These are phyloP conservation scores for Proterorhinus semilunaris DNA, from an alignment of 2,113 vertebrate genomes.

Conservation along the genomic window DNA sequence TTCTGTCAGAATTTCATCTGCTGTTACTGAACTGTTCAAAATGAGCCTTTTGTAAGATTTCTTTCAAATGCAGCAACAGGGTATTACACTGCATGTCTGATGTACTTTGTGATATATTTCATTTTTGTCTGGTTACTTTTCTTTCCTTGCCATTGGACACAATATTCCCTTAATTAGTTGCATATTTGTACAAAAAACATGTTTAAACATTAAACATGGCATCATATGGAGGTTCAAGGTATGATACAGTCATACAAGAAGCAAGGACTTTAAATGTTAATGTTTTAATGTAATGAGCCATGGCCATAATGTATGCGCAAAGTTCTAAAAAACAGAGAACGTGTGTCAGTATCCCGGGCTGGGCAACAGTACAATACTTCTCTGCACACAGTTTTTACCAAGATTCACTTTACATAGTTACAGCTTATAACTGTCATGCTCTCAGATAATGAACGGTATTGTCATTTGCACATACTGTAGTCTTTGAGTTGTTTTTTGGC, in stretches of 20 bases:
- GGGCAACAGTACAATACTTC: no score
- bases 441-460: not conserved
- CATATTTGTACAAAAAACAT: not conserved
- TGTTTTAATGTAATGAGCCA: no score
- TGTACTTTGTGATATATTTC: not conserved
- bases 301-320: no score
- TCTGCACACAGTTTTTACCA: no score
- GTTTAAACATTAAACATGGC: no score
- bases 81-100: not conserved
- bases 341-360: no score
- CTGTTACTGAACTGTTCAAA: constrained; percentile 15
- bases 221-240: no score
- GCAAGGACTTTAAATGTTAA: no score
- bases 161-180: not conserved
- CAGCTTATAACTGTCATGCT: not conserved
- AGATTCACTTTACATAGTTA: no score
- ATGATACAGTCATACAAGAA: no score
- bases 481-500: no score
- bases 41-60: constrained; percentile 10
- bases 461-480: not conserved
- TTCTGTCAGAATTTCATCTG: constrained; percentile 10
- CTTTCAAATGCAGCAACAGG: constrained; percentile 5
- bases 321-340: no score
- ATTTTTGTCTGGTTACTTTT: not conserved
- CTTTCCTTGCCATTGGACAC: not conserved